These are phyloP conservation scores for Lates calcarifer DNA, from an alignment of 2,113 vertebrate species.

Conservation along the genomic window DNA sequence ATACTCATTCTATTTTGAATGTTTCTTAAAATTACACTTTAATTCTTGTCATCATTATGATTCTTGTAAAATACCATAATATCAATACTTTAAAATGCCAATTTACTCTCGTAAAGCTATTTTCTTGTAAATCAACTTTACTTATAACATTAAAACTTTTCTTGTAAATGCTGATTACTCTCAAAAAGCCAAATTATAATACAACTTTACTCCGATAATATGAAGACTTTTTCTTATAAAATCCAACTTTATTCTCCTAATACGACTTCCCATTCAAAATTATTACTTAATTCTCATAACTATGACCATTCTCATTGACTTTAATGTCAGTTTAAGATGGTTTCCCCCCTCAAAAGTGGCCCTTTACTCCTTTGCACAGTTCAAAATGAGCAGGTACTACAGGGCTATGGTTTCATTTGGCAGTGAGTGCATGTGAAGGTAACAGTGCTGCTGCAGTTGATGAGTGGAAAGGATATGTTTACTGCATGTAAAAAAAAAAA, in stretches of 20 bases:
- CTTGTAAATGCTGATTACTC: too few relatives aligned
- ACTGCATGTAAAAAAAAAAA: conserved; percentile 26
- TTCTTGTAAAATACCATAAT: not conserved
- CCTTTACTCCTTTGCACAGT: not conserved
- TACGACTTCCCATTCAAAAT: not conserved
- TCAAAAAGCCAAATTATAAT: too few relatives aligned
- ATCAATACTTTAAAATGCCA: too few relatives aligned
- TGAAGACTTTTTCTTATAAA: too few relatives aligned
- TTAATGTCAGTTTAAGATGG: not conserved
- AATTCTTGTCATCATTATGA: too few relatives aligned
- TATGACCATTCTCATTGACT: not conserved
- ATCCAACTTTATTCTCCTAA: not conserved
- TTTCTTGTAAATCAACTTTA: too few relatives aligned
- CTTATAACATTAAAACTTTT: too few relatives aligned
- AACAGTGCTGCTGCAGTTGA: not conserved
- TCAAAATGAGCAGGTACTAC: not conserved
- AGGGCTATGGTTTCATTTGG: conserved; percentile 5
- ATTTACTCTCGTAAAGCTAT: too few relatives aligned
- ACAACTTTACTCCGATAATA: not conserved
- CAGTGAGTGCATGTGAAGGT: conserved; percentile 4
- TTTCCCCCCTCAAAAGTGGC: not conserved
- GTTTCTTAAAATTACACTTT: not conserved
- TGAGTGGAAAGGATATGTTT: conserved; percentile 46
- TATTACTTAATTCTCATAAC: not conserved
- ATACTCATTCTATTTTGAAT: too few relatives aligned